These are phyloP conservation scores for Acanthoscelides obtectus DNA, from an alignment of 2,888 invertebrate genomes.

Conservation along the genomic window DNA sequence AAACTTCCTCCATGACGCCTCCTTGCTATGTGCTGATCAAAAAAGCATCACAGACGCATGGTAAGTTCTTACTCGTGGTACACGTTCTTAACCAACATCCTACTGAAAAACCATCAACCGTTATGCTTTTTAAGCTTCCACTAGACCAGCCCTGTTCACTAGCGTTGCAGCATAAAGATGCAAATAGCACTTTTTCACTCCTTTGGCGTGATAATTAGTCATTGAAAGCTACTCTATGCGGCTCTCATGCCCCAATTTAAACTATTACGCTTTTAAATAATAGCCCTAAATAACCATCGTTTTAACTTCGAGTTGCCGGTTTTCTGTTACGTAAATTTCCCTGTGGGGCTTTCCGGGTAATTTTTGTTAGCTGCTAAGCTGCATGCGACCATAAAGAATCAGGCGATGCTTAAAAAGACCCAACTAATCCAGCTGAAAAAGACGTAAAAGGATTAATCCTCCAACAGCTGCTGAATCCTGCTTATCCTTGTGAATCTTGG, in stretches of 20 bases:
- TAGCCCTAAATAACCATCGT: background rate
- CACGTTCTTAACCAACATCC: no score
- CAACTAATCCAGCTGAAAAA: background rate
- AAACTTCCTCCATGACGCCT: no score
- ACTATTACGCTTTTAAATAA: background rate
- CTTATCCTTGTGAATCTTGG: no score
- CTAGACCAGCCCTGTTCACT: background rate
- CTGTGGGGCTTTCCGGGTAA: background rate
- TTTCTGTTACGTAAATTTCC: background rate
- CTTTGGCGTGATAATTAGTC: background rate
- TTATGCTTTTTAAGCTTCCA: no score
- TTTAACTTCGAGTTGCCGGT: background rate
- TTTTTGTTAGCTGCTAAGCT: background rate
- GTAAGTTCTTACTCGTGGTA: no score
- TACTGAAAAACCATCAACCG: no score
- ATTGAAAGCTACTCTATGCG: background rate
- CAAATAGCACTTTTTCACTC: background rate
- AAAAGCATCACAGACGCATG: no score
- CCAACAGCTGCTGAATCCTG: no score
- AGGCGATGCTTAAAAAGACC: background rate
- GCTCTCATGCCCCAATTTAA: background rate
- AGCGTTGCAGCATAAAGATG: background rate
- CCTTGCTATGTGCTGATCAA: no score
- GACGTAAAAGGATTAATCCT: no score
- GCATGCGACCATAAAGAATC: background rate